Conservation (phyloP, 2,113 vertebrate genomes). For the Ornithorhynchus anatinus region DNA sequence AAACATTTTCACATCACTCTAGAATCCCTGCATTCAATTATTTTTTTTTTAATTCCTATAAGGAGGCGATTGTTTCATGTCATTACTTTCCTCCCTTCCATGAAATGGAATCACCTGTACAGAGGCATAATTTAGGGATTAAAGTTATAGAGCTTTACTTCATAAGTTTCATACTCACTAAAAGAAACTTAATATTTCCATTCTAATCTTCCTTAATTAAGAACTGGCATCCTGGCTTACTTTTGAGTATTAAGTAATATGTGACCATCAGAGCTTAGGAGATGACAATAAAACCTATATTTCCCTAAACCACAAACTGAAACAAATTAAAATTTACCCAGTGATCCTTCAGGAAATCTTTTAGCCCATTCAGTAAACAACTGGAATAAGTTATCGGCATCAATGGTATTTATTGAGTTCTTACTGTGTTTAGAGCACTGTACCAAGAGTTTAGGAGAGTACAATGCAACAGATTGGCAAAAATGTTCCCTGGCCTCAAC, state of each 20-base stretch:
- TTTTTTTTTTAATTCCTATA: neutral
- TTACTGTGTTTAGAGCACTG: no score
- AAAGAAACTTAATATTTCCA: conserved; percentile 13
- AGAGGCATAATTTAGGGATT: conserved; percentile 8
- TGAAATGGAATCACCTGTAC: neutral
- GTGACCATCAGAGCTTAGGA: neutral
- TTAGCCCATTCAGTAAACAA: neutral
- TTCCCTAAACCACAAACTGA: neutral
- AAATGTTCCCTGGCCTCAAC: no score
- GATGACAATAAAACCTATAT: neutral
- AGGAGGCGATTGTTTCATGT: neutral
- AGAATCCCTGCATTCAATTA: neutral
- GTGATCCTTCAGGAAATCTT: neutral
- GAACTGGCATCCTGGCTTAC: neutral
- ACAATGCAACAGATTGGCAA: no score
- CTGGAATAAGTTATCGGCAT: neutral
- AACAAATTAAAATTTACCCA: neutral
- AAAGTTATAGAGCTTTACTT: neutral
- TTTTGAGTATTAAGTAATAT: neutral
- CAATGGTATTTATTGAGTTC: no score
- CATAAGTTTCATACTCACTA: neutral
- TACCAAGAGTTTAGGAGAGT: no score
- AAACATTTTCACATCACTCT: conserved; percentile 9
- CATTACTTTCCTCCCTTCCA: neutral
- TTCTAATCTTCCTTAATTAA: neutral